phyloP scores from a whole-genome alignment of 1,140 invertebrate species.

The Gonioctena quinquepunctata region DNA sequence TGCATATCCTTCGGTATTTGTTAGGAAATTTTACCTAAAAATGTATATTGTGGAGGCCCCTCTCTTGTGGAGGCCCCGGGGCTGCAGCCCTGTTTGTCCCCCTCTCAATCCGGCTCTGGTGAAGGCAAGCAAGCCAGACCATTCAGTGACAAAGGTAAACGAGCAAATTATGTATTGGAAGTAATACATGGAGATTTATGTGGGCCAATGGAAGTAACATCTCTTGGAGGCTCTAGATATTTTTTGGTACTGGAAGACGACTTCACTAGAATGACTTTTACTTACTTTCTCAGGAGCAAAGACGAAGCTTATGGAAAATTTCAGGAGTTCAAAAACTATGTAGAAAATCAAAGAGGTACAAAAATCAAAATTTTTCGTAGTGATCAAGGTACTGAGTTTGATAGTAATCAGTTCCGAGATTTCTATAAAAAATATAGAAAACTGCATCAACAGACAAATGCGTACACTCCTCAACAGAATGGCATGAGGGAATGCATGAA shows the following conservation, averaged over 20 bases:
- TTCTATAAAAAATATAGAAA: constrained; percentile 20
- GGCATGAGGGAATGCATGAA: neutral
- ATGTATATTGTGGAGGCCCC: no score
- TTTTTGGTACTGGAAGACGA: no score
- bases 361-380: constrained; percentile 7
- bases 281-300: neutral
- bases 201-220: constrained; percentile 40
- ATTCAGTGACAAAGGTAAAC: constrained; percentile 30
- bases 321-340: constrained; percentile 10
- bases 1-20: no score
- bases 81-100: no score
- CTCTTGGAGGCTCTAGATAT: constrained; percentile 49
- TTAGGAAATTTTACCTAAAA: no score
- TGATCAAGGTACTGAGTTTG: constrained; percentile 18
- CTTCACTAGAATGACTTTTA: constrained; percentile 1
- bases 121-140: constrained; percentile 45
- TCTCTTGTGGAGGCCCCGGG: no score
- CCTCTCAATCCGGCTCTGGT: no score
- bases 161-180: constrained; percentile 32
- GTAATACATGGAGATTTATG: constrained; percentile 45
- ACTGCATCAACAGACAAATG: constrained; percentile 13
- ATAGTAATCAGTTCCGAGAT: neutral
- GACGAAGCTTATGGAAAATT: constrained; percentile 1
- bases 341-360: no score
- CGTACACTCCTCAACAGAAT: neutral